Evolutionary conservation across 2,888 invertebrate species (phyloP).

Genomic region (Dendrolimus houi): DNA sequence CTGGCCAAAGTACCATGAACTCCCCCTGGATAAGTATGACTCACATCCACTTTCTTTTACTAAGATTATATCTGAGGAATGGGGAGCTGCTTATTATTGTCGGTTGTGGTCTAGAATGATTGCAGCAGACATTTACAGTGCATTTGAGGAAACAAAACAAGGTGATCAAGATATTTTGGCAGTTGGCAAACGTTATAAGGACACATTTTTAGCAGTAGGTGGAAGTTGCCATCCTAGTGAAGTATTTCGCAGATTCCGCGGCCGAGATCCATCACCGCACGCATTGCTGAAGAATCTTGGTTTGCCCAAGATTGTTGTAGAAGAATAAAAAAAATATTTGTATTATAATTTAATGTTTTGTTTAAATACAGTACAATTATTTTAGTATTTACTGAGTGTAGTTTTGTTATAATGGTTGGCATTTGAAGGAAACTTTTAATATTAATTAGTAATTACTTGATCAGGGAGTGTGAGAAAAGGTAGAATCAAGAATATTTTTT

Average conservation of each 20-base stretch:
- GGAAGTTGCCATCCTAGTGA: slow-evolving; percentile 89
- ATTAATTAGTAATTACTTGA: too few relatives aligned
- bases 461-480: too few relatives aligned
- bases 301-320: slow-evolving; percentile 51
- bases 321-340: slow-evolving; percentile 36
- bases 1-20: slow-evolving; percentile 88
- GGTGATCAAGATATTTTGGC: slow-evolving; percentile 69
- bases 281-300: slow-evolving; percentile 83
- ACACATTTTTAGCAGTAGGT: slow-evolving; percentile 89
- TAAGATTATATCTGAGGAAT: slow-evolving; percentile 88
- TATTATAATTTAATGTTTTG: slow-evolving; percentile 28
- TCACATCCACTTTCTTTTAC: slow-evolving; percentile 91
- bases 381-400: slow-evolving; percentile 5
- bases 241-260: slow-evolving; percentile 92
- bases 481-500: too few relatives aligned
- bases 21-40: slow-evolving; percentile 86
- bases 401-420: too few relatives aligned
- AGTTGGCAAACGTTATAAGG: slow-evolving; percentile 83
- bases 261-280: slow-evolving; percentile 92
- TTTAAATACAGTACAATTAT: slow-evolving; percentile 34
- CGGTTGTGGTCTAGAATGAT: slow-evolving; percentile 91
- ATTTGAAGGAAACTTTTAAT: too few relatives aligned
- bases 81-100: slow-evolving; percentile 91
- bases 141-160: slow-evolving; percentile 83
- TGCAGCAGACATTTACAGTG: slow-evolving; percentile 92